Conservation (phyloP, 1,140 invertebrate genomes). For the Drosophila serrata region DNA sequence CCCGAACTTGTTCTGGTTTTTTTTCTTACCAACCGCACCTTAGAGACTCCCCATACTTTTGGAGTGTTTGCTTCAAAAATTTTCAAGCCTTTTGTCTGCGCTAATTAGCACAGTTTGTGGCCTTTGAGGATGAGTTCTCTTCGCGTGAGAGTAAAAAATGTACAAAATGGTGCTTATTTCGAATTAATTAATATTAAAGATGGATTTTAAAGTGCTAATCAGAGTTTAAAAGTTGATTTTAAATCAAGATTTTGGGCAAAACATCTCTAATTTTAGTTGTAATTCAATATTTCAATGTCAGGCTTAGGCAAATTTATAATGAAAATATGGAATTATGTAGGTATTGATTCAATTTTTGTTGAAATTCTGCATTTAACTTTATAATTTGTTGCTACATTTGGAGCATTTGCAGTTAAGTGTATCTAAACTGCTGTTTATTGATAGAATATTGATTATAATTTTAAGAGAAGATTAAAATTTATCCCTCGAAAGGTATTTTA, state of each 20-base stretch:
- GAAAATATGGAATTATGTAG: too few species aligned
- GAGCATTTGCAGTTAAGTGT: background rate
- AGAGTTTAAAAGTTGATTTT: background rate
- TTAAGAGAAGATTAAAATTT: background rate
- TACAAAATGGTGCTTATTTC: background rate
- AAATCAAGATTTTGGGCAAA: background rate
- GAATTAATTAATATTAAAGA: background rate
- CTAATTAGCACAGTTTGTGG: constrained; percentile 73
- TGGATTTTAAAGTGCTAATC: too few species aligned
- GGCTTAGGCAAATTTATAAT: too few species aligned
- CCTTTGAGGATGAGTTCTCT: constrained; percentile 7
- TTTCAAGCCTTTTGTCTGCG: constrained; percentile 60
- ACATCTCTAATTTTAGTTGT: too few species aligned
- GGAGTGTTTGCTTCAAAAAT: constrained; percentile 25
- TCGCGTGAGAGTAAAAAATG: background rate
- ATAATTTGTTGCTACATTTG: background rate
- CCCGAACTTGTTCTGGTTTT: constrained; percentile 26
- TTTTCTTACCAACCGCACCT: background rate
- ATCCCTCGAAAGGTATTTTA: background rate
- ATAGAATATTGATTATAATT: background rate
- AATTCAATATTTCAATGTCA: too few species aligned
- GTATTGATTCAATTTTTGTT: too few species aligned
- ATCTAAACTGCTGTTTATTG: background rate
- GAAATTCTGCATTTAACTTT: background rate
- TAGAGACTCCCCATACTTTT: constrained; percentile 4